Evolutionary conservation across 2,113 vertebrate genomes (phyloP).

Genomic region (Gavia stellata): DNA sequence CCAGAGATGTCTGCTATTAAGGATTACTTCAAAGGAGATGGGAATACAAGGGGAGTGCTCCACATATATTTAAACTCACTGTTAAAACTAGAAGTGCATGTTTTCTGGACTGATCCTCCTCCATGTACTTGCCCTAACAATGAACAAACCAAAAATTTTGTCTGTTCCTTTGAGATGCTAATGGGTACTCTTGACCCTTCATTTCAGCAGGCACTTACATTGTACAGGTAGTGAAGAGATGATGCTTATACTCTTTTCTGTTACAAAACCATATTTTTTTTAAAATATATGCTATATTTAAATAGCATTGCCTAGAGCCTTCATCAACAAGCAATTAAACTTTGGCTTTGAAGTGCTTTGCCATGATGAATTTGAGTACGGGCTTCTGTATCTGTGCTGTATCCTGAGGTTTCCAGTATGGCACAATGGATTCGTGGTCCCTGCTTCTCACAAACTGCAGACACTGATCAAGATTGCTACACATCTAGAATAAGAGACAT

Average conservation of each 20-base stretch:
- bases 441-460: neutral
- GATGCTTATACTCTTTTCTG: neutral
- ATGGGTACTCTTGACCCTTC: neutral
- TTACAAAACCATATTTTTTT: neutral
- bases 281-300: neutral
- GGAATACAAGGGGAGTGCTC: neutral
- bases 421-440: neutral
- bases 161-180: neutral
- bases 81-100: neutral
- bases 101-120: neutral
- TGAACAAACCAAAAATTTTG: neutral
- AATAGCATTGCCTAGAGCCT: neutral
- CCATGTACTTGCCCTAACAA: neutral
- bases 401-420: neutral
- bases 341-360: neutral
- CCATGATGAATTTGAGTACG: accelerated
- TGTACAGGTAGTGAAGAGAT: neutral
- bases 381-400: neutral
- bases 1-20: neutral
- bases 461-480: neutral
- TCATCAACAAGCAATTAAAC: neutral
- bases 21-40: neutral
- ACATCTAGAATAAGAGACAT: neutral
- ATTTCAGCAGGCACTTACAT: neutral
- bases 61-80: neutral